These are phyloP conservation scores for Styela plicata DNA, from an alignment of 23 tunicate species.

Conservation along the genomic window DNA sequence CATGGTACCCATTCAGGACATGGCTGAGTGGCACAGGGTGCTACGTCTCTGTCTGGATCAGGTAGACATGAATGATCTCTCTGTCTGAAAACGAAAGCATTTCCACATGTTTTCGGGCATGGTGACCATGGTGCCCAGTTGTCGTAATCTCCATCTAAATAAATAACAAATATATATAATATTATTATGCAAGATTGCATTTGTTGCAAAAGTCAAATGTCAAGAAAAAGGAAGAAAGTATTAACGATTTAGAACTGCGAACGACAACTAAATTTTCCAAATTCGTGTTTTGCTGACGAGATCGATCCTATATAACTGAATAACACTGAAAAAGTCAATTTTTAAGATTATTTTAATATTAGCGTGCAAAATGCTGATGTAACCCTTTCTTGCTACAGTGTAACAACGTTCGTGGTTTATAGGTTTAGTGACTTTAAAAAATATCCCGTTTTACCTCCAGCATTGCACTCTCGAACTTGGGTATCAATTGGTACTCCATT, in stretches of 20 bases:
- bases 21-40: slow-evolving; percentile 30
- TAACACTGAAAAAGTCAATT: too few relatives aligned
- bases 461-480: slow-evolving; percentile 55
- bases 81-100: slow-evolving; percentile 35
- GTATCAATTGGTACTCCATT: slow-evolving; percentile 39
- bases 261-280: too few relatives aligned
- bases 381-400: too few relatives aligned
- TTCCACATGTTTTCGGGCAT: slow-evolving; percentile 83
- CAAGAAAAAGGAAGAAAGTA: background rate
- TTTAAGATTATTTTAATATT: too few relatives aligned
- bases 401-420: too few relatives aligned
- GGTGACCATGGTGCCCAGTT: slow-evolving; percentile 68
- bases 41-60: slow-evolving; percentile 21
- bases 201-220: background rate
- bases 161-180: slow-evolving; percentile 10
- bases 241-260: too few relatives aligned
- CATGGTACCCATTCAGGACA: slow-evolving; percentile 82
- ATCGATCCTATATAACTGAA: too few relatives aligned
- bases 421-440: too few relatives aligned
- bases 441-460: slow-evolving; percentile 53
- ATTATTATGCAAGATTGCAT: background rate
- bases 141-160: slow-evolving; percentile 38
- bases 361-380: too few relatives aligned
- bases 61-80: slow-evolving; percentile 58
- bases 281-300: too few relatives aligned